Base-by-base conservation (phyloP, 2,888 invertebrate species). In the Lasioglossum calceatum region DNA sequence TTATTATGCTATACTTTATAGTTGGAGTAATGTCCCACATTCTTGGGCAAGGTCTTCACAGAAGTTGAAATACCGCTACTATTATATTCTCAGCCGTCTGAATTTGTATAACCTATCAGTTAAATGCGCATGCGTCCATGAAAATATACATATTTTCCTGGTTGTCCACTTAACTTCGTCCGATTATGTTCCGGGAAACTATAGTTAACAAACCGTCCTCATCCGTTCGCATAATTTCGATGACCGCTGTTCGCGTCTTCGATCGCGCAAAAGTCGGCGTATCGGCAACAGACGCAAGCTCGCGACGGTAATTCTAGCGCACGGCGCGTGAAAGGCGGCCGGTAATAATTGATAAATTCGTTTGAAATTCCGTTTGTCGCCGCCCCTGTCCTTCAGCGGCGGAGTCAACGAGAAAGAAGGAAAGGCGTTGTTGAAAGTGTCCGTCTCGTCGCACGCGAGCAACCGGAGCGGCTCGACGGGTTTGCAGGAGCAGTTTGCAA, bases 371-470 rank as follows among this genome's bases (percentile, higher is more conserved):
- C 58, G n/a, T 44, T 75, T 61, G 39, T 47, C 54, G 47, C 7
- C 72, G 2, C 50, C 27, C 50, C 44, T 2, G 12, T 16, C 10
- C 36, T 32, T 16, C 23, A 27, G 47, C 67, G n/a, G 27, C 32
- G 39, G 27, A 47, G 47, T 39, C 42, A 36, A 32, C 42, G 19
- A 23, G 19, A 8, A 72, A 64, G 32, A 74, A 58, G 19, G 12
- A 61, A 81, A 39, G 19, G 32, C 14, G 36, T 7, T 23, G 7
- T 72, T 67, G 50, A 64, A 54, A 79, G 32, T 67, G 72, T 83
- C 36, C 64, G 64, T 64, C 67, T 58, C 79, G 50, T 36, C 54
- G 67, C 78, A 54, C 67, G 72, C 61, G 81, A 75, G 27, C 36
- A 19, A 36, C 16, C 67, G 19, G 8, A 10, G 19, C 19, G 19